Base-by-base conservation (phyloP, 2,888 invertebrate genomes). In the Athalia cordata region DNA sequence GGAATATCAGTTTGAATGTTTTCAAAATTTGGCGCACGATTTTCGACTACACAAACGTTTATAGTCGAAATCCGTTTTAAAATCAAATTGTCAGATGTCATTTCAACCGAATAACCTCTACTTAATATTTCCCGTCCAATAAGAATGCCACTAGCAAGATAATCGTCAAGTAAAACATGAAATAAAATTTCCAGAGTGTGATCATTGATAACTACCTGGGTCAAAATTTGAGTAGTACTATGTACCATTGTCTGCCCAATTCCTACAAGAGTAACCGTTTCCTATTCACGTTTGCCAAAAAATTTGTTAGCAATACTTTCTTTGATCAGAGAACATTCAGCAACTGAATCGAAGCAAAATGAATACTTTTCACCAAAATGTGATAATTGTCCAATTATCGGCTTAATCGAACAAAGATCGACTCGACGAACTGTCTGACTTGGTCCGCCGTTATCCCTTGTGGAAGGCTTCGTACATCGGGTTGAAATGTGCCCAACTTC, bases 101-200 rank as follows among this genome's bases (percentile, higher is more conserved):
- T 8, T 29, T 67, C 29, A 5, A 67, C 52, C 3, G 29, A 5
- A 67, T 8, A 67, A 9, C 67, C 52, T 4, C 6, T 7, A 5
- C 0, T 9, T 4, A 67, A 13, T 2, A 67, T 5, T 13, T 67
- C 67, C 3, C 52, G 67, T 15, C 67, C 67, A 6, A 66, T 49
- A 1, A 66, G n/a, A 49, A 66, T 66, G 47, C n/a, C 49, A 66
- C 9, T 47, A 47, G 11, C n/a, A 3, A 50, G 29, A 66, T 66
- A 66, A 29, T 9, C 11, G 47, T 66, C 66, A 11, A 49, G 66
- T 47, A 66, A n/a, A 13, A 66, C 66, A 9, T 66, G 49, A n/a
- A 77, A 77, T 50, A 65, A n/a, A 5, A 65, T 6, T n/a, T 77
- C 65, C 83, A 83, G 84, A 82, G 90, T 87, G 77, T 89, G 90